Conservation (phyloP, 2,888 invertebrate species). For the Ophion costatus region DNA sequence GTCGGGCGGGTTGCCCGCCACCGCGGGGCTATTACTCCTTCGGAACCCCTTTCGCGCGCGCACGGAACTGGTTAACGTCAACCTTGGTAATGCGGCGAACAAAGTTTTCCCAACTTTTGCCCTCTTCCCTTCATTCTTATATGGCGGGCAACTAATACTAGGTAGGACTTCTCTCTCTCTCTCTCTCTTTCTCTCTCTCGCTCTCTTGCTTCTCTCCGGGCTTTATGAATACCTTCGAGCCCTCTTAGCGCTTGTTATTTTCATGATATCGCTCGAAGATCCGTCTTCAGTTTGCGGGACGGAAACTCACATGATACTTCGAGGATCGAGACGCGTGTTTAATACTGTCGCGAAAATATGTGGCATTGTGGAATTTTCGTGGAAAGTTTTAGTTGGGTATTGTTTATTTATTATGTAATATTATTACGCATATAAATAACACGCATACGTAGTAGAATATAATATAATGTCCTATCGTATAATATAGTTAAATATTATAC, state of each 20-base stretch:
- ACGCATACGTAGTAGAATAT: background rate
- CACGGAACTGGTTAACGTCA: constrained; percentile 53
- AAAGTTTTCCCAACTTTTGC: constrained; percentile 63
- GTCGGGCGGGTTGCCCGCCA: constrained; percentile 15
- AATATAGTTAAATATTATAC: too few relatives aligned
- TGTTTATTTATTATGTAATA: too few relatives aligned
- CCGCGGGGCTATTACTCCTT: constrained; percentile 11
- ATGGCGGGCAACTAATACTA: background rate
- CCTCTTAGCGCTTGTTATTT: constrained; percentile 44
- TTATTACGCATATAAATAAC: too few relatives aligned
- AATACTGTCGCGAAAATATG: background rate
- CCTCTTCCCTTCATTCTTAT: constrained; percentile 57
- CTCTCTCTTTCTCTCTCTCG: too few relatives aligned
- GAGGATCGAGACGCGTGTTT: background rate
- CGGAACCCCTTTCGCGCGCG: constrained; percentile 20
- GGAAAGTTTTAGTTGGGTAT: too few relatives aligned
- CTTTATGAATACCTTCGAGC: constrained; percentile 34
- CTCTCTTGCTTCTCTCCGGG: background rate
- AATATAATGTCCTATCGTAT: background rate
- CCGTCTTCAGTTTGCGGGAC: constrained; percentile 5
- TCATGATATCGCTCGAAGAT: constrained; percentile 9
- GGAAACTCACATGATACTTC: background rate
- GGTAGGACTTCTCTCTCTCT: constrained; percentile 26
- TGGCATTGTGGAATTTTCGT: too few relatives aligned
- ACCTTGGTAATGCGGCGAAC: constrained; percentile 55